These are phyloP conservation scores for Sinella curviseta DNA, from an alignment of 1,140 invertebrate species.

Conservation along the genomic window DNA sequence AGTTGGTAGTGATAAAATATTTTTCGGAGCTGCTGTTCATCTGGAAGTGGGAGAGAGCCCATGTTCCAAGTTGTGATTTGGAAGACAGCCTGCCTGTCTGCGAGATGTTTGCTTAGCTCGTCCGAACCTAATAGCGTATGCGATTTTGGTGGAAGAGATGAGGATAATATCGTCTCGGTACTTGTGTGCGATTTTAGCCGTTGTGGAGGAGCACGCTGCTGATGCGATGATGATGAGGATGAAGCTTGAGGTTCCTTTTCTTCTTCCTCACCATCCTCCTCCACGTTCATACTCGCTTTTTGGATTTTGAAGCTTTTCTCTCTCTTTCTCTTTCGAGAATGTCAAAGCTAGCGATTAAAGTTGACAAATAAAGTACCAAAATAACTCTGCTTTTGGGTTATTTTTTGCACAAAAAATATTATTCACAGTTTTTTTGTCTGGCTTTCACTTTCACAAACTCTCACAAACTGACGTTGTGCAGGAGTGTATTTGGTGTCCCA, in stretches of 20 bases:
- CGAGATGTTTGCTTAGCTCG: constrained; percentile 40
- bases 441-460: no score
- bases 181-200: not conserved
- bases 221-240: not conserved
- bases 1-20: constrained; percentile 44
- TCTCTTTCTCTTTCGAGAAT: not conserved
- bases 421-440: no score
- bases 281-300: not conserved
- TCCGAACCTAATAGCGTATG: constrained; percentile 42
- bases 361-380: no score
- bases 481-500: no score
- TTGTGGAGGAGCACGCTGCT: not conserved
- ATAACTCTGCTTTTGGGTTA: no score
- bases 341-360: no score
- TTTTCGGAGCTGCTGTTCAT: constrained; percentile 43
- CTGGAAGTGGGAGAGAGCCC: constrained; percentile 46
- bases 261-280: not conserved
- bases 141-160: not conserved
- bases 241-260: not conserved
- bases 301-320: not conserved
- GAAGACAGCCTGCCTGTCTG: constrained; percentile 20
- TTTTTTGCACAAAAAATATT: no score
- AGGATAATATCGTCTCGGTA: not conserved
- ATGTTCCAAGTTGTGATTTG: constrained; percentile 49
- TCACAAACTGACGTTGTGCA: no score